Conservation (phyloP, 2,113 vertebrate genomes). For the Cyphomyrus plagiostoma region DNA sequence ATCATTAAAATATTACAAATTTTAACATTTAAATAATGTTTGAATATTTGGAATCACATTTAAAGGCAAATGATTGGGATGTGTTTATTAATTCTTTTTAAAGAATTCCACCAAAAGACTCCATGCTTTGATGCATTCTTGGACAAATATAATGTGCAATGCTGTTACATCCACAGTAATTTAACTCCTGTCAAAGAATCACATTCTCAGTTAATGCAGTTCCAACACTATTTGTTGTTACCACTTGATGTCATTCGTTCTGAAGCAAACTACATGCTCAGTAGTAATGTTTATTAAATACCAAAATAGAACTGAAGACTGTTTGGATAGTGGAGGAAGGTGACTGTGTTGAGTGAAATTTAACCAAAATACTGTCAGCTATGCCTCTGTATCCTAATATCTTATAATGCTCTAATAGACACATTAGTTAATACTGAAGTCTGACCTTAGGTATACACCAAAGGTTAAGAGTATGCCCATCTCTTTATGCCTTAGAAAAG, state of each 20-base stretch:
- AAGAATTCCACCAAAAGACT: not conserved
- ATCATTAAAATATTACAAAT: slow-evolving; percentile 61
- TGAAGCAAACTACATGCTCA: slow-evolving; percentile 53
- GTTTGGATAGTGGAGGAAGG: not conserved
- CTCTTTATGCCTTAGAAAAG: slow-evolving; percentile 83
- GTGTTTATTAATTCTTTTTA: not conserved
- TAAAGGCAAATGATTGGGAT: not conserved
- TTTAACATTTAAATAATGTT: slow-evolving; percentile 55
- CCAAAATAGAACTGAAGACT: slow-evolving; percentile 31
- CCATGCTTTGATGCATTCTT: not conserved
- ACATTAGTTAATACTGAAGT: slow-evolving; percentile 42
- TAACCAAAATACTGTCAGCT: not conserved
- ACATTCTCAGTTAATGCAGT: slow-evolving; percentile 47
- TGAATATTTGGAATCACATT: not conserved
- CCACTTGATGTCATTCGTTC: slow-evolving; percentile 20
- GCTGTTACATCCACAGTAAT: slow-evolving; percentile 34
- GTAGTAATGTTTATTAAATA: slow-evolving; percentile 33
- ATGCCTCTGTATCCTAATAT: not conserved
- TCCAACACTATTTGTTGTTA: slow-evolving; percentile 10
- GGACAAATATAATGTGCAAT: not conserved
- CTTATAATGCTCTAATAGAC: slow-evolving; percentile 37
- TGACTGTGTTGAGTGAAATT: not conserved
- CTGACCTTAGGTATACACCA: slow-evolving; percentile 74
- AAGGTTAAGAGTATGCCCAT: slow-evolving; percentile 65
- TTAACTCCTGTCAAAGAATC: slow-evolving; percentile 57